Evolutionary conservation across 2,888 invertebrate genomes (phyloP).

Genomic region (Acanthosepion lycidas): DNA sequence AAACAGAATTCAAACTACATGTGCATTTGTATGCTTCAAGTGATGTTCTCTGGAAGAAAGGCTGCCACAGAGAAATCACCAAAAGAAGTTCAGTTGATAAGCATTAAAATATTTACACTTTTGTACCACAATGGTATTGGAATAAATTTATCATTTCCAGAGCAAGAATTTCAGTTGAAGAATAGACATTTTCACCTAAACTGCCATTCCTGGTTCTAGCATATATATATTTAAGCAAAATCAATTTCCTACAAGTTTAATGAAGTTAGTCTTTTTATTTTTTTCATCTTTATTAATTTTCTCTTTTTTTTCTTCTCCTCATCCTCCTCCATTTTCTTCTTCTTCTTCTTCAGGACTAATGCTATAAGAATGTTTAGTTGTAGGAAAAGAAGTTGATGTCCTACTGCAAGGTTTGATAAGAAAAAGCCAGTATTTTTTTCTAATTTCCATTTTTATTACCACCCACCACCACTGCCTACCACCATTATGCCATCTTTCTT

Average conservation of each 20-base stretch:
- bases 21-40: not conserved
- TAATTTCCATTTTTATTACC: not conserved
- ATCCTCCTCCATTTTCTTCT: not conserved
- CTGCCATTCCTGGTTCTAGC: not conserved
- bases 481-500: no score
- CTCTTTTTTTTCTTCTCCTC: not conserved
- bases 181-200: not conserved
- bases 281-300: not conserved
- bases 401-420: not conserved
- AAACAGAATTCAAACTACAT: no score
- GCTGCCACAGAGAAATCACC: not conserved
- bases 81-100: not conserved
- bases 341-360: not conserved
- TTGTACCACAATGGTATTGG: not conserved
- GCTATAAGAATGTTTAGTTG: not conserved
- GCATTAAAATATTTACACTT: not conserved
- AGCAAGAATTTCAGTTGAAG: not conserved
- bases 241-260: conserved; percentile 33
- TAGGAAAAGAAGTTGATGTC: not conserved
- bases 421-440: not conserved
- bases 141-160: not conserved
- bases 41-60: not conserved
- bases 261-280: not conserved
- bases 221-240: not conserved
- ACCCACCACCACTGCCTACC: no score